phyloP scores from a whole-genome alignment of 1,140 invertebrate genomes.

The Diploscapter pachys region DNA sequence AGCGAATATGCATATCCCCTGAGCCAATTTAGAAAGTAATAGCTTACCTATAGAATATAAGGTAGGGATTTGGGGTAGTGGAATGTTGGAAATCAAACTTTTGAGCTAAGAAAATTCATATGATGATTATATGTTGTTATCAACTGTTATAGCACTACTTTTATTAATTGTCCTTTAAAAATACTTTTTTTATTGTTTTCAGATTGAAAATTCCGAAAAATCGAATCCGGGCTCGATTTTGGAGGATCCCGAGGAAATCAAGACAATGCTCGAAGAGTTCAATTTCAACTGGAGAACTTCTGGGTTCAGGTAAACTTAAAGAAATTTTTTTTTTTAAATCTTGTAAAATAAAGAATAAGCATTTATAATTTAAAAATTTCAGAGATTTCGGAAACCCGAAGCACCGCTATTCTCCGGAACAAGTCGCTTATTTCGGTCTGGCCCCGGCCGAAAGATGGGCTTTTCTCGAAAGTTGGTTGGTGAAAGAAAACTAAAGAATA shows the following conservation, averaged over 20 bases:
- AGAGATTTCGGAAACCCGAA: constrained; percentile 41
- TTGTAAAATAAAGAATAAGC: no score
- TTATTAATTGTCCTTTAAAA: no score
- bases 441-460: constrained; percentile 41
- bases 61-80: no score
- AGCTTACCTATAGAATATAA: no score
- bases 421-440: constrained; percentile 35
- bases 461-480: constrained; percentile 36
- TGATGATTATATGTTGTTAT: no score
- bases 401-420: constrained; percentile 32
- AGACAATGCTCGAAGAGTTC: constrained; percentile 37
- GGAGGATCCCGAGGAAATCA: constrained; percentile 1
- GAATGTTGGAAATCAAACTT: no score
- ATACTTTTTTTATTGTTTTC: no score
- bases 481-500: background rate
- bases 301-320: constrained; percentile 17
- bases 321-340: no score
- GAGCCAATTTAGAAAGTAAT: no score
- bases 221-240: constrained; percentile 16
- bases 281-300: constrained; percentile 40
- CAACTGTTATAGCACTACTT: no score
- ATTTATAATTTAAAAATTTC: background rate
- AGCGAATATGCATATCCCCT: no score
- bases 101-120: no score
- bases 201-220: constrained; percentile 7